These are phyloP conservation scores for Agrilus cyanescens DNA, from an alignment of 2,888 invertebrate genomes.

Conservation along the genomic window DNA sequence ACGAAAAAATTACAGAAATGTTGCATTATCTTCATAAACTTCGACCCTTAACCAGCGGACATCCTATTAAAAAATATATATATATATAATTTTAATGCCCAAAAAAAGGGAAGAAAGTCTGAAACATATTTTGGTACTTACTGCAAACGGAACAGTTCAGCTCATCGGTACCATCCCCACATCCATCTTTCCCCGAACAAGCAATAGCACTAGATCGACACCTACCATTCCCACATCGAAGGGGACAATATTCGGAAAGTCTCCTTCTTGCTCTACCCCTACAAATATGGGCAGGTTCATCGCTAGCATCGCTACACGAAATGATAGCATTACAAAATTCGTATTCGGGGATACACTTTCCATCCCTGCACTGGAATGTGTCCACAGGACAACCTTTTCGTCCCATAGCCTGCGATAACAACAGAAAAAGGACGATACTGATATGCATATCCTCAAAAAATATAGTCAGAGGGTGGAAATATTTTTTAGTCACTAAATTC, in stretches of 20 bases:
- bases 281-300: constrained; percentile 73
- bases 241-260: constrained; percentile 57
- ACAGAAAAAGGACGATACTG: constrained; percentile 18
- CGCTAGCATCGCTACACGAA: constrained; percentile 75
- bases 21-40: constrained; percentile 10
- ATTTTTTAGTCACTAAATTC: too few relatives aligned
- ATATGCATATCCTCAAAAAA: too few relatives aligned
- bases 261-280: constrained; percentile 43
- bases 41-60: constrained; percentile 17
- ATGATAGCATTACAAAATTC: constrained; percentile 87
- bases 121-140: constrained; percentile 48
- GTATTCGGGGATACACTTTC: constrained; percentile 79
- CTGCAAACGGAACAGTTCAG: constrained; percentile 74
- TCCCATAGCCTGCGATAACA: constrained; percentile 21
- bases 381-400: constrained; percentile 58
- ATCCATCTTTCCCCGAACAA: constrained; percentile 83
- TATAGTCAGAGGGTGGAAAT: too few relatives aligned
- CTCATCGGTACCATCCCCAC: constrained; percentile 85
- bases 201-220: constrained; percentile 82
- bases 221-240: constrained; percentile 75
- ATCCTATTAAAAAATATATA: constrained; percentile 16
- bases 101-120: too few relatives aligned
- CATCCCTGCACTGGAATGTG: constrained; percentile 75
- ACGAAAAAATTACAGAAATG: constrained; percentile 1
- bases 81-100: neutral